Evolutionary conservation across 1,140 invertebrate species (phyloP).

Genomic region (Trichonephila clavipes): DNA sequence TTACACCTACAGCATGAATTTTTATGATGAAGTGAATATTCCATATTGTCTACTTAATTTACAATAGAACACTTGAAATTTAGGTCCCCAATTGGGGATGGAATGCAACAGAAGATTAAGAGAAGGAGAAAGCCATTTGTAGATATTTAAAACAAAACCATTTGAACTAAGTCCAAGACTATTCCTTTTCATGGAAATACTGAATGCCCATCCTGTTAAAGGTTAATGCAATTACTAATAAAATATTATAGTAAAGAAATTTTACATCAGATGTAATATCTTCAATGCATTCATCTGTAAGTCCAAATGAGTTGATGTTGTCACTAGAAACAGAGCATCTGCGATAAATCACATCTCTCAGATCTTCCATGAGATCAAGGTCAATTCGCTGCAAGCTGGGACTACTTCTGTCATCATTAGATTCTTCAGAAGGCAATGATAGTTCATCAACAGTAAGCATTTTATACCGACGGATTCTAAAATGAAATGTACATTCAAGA

Average conservation of each 20-base stretch:
- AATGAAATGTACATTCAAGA: background rate
- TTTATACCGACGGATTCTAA: constrained; percentile 78
- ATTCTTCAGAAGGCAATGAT: constrained; percentile 78
- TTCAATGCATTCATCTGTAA: constrained; percentile 56
- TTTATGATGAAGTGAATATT: too few relatives aligned
- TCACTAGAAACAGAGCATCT: constrained; percentile 72
- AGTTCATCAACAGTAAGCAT: constrained; percentile 82
- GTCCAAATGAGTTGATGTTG: constrained; percentile 63
- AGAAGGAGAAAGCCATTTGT: too few relatives aligned
- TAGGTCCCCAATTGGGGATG: too few relatives aligned
- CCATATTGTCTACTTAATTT: too few relatives aligned
- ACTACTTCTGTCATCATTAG: constrained; percentile 79
- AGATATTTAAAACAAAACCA: too few relatives aligned
- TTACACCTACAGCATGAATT: too few relatives aligned
- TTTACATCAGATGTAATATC: constrained; percentile 27
- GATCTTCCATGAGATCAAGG: constrained; percentile 86
- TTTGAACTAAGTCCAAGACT: too few relatives aligned
- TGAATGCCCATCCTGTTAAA: too few relatives aligned
- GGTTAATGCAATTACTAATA: background rate
- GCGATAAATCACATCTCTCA: constrained; percentile 84
- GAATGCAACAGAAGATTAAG: too few relatives aligned
- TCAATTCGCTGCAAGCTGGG: constrained; percentile 82
- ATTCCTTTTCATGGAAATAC: too few relatives aligned
- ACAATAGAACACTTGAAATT: too few relatives aligned
- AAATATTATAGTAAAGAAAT: background rate